Base-by-base conservation (phyloP, 2,888 invertebrate genomes). In the Stenurella melanura region DNA sequence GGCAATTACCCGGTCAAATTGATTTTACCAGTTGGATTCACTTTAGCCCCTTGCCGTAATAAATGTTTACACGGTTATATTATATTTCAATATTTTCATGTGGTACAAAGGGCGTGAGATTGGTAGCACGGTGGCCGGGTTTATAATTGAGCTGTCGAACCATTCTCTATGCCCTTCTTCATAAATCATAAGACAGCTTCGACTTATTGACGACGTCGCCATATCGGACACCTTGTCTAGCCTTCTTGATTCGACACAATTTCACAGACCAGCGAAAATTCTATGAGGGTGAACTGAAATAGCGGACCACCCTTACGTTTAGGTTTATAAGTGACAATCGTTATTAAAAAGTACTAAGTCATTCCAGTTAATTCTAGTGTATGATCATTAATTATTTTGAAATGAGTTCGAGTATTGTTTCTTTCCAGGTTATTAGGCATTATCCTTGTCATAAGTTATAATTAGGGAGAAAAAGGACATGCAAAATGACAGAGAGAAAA, bases 111-210 rank as follows among this genome's bases (percentile, higher is more conserved):
- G 63, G 72, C 72, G 72, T 72, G 72, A 74, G 54, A 68, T 68
- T 30, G 64, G 60, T 15, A 26, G 50, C 15, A 17, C 74, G 19
- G 54, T 38, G 67, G 56, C 30, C 67, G 17, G 15, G 67, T 34
- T 42, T 61, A 56, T 74, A 74, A 72, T 68, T 50, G 74, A 68
- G 61, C 74, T 74, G 74, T 74, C 73, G 58, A 67, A 50, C 38
- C 19, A 34, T 54, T 42, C 57, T 15, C 60, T 61, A 30, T 50
- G 60, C 58, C 61, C 66, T 69, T 68, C 26, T 61, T 60, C 61
- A 74, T 74, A 74, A 74, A 74, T 74, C 74, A 74, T 63, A 69
- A 38, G 63, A 18, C 63, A 12, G 30, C 50, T 42, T n/a, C 42
- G 60, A 57, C 42, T 21, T 72, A 50, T 63, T 61, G 72, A 63